Evolutionary conservation across 2,888 invertebrate genomes (phyloP).

Genomic region (Leptinotarsa rubiginosa): DNA sequence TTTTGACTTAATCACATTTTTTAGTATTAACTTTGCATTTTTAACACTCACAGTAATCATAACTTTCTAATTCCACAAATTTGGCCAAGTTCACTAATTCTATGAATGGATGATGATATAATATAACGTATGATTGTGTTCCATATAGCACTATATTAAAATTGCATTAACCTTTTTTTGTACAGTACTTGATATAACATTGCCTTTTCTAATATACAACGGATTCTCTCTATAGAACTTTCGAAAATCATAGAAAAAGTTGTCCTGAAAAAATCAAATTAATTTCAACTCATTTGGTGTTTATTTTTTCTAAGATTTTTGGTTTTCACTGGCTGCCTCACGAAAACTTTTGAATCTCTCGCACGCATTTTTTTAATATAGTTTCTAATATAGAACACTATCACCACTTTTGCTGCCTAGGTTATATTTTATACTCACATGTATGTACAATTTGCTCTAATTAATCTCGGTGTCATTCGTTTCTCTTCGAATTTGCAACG

Average conservation of each 20-base stretch:
- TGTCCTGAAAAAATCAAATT: too few relatives aligned
- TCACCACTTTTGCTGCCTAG: constrained; percentile 54
- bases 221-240: background rate
- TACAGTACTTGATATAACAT: constrained; percentile 50
- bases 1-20: constrained; percentile 35
- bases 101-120: constrained; percentile 54
- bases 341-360: constrained; percentile 43
- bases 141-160: constrained; percentile 62
- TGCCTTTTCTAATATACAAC: constrained; percentile 45
- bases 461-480: constrained; percentile 56
- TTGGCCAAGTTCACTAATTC: constrained; percentile 67
- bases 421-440: constrained; percentile 53
- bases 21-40: constrained; percentile 49
- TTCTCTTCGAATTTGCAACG: constrained; percentile 25
- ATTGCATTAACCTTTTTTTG: constrained; percentile 54
- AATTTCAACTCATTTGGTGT: background rate
- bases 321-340: constrained; percentile 35
- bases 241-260: constrained; percentile 33
- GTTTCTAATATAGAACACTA: constrained; percentile 59
- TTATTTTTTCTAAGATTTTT: constrained; percentile 36
- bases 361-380: constrained; percentile 60
- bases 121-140: constrained; percentile 59
- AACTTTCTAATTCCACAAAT: constrained; percentile 65
- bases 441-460: constrained; percentile 58
- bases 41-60: constrained; percentile 57